Evolutionary conservation across 35 echinoderm and acorn worm genomes (phyloP).

Genomic region (Lytechinus variegatus): DNA sequence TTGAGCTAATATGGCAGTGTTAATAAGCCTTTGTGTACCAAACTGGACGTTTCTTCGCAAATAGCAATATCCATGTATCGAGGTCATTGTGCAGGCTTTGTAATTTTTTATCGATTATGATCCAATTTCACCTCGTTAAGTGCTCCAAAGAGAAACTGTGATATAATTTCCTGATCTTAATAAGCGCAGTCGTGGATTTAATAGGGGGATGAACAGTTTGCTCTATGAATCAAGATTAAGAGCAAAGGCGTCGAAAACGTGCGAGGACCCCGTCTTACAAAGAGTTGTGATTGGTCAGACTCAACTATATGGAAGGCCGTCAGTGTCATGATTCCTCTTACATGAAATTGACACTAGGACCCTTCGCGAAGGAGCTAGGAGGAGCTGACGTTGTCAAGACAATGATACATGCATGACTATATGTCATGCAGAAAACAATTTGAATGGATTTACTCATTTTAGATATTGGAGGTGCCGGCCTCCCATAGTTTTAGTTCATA

Average conservation of each 20-base stretch:
- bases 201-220: background rate
- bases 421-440: too few species aligned
- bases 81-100: background rate
- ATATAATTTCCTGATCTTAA: constrained; percentile 20
- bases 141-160: background rate
- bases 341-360: too few species aligned
- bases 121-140: constrained; percentile 2
- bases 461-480: too few species aligned
- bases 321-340: too few species aligned
- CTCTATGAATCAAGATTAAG: background rate
- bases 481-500: too few species aligned
- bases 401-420: too few species aligned
- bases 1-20: background rate
- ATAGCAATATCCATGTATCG: background rate
- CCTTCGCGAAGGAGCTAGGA: too few species aligned
- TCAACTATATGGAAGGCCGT: too few species aligned
- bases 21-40: background rate
- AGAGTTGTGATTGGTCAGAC: too few species aligned
- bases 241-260: background rate
- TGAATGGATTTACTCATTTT: too few species aligned
- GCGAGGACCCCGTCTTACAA: background rate
- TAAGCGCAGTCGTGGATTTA: background rate
- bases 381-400: too few species aligned
- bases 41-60: background rate
- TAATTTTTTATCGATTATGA: background rate